Conservation (phyloP, 2,888 invertebrate genomes). For the Plebejus melissa region DNA sequence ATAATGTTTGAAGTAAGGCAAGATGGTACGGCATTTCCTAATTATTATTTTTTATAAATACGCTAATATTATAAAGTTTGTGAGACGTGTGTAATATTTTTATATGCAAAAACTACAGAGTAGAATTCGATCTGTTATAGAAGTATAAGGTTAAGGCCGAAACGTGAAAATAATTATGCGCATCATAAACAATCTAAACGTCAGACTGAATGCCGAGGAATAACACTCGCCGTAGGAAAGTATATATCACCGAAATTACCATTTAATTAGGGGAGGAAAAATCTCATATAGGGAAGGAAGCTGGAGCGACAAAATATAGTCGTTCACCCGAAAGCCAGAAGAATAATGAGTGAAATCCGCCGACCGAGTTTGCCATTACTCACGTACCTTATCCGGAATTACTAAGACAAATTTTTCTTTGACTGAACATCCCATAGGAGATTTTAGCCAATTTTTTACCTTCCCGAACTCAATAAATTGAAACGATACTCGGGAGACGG, state of each 20-base stretch:
- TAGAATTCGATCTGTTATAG: too few species aligned
- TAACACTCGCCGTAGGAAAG: background rate
- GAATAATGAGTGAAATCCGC: conserved; percentile 59
- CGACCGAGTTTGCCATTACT: conserved; percentile 38
- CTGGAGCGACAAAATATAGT: conserved; percentile 62
- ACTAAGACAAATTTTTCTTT: conserved; percentile 34
- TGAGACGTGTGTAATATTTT: too few species aligned
- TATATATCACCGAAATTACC: background rate
- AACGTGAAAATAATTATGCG: too few species aligned
- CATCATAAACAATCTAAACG: background rate
- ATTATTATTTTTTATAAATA: too few species aligned
- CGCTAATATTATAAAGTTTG: too few species aligned
- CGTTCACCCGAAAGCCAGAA: conserved; percentile 59
- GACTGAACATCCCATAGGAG: conserved; percentile 33
- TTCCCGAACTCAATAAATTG: conserved; percentile 26
- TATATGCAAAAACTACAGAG: too few species aligned
- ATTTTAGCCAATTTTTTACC: conserved; percentile 32
- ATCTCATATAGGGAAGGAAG: conserved; percentile 53
- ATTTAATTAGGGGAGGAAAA: conserved; percentile 11
- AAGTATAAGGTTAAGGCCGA: too few species aligned
- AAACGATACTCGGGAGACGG: conserved; percentile 21
- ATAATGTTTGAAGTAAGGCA: background rate
- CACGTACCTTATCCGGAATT: conserved; percentile 31
- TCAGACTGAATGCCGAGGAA: background rate
- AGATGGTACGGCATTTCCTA: background rate